Percentiles rank a stretch among this genome's conserved stretches.
Conservation (phyloP, 1,140 invertebrate genomes). For the Tetranychus cinnabarinus region DNA sequence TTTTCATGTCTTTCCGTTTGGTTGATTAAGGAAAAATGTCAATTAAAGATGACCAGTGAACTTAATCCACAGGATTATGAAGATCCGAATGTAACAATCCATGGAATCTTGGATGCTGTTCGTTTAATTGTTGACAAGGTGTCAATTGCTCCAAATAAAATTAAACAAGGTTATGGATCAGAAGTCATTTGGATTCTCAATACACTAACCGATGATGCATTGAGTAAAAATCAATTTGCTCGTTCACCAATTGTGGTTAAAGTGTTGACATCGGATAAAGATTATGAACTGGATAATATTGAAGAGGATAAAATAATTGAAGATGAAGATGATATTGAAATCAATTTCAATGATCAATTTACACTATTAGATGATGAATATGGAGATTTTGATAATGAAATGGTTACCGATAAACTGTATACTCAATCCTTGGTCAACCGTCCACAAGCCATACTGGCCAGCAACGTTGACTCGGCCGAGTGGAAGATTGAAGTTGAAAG, state of each 20-base stretch:
- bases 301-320: not conserved
- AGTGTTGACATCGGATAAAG: constrained; percentile 11
- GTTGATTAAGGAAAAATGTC: constrained; percentile 40
- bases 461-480: constrained; percentile 28
- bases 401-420: constrained; percentile 11
- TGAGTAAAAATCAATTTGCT: constrained; percentile 34
- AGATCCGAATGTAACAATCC: constrained; percentile 72
- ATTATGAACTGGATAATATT: constrained; percentile 4
- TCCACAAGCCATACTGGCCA: not conserved
- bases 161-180: constrained; percentile 71
- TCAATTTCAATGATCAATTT: constrained; percentile 7
- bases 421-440: constrained; percentile 19
- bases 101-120: constrained; percentile 19
- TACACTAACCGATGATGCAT: constrained; percentile 46
- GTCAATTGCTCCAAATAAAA: constrained; percentile 62
- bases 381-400: not conserved
- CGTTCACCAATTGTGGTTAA: constrained; percentile 31
- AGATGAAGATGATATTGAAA: constrained; percentile 2
- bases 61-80: constrained; percentile 33
- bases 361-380: constrained; percentile 6
- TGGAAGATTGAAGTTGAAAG: constrained; percentile 72
- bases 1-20: constrained; percentile 74
- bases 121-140: constrained; percentile 1
- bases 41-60: constrained; percentile 19
- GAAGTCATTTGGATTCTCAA: constrained; percentile 59